Conservation (phyloP, 2,797 vertebrate genomes). For the Paedocypris micromegethes region DNA sequence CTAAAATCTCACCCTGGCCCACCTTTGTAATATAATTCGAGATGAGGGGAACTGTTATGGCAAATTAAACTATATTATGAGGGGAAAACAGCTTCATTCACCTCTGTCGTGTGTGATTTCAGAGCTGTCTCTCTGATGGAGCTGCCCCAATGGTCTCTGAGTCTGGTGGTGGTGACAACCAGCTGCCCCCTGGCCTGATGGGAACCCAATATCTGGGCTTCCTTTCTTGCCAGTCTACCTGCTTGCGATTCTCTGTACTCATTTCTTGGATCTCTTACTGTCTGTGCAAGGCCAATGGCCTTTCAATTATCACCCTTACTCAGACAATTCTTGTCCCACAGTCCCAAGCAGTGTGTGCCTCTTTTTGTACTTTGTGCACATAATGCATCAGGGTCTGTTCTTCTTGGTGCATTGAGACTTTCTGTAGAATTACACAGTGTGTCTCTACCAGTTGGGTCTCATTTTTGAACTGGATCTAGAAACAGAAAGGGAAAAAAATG, state of each 20-base stretch:
- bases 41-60: conserved; percentile 66
- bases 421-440: conserved; percentile 60
- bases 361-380: conserved; percentile 27
- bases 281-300: conserved; percentile 33
- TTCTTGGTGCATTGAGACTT: conserved; percentile 57
- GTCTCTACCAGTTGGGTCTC: conserved; percentile 55
- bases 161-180: conserved; percentile 62
- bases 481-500: conserved; percentile 7
- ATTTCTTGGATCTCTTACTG: conserved; percentile 35
- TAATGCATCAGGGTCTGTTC: conserved; percentile 47
- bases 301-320: conserved; percentile 32
- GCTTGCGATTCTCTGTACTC: conserved; percentile 37
- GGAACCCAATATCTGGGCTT: conserved; percentile 38
- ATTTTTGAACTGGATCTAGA: conserved; percentile 52
- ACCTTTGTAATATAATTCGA: conserved; percentile 62
- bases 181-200: conserved; percentile 53
- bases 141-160: conserved; percentile 58
- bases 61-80: conserved; percentile 79
- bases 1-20: conserved; percentile 17
- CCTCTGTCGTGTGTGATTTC: conserved; percentile 67
- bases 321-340: conserved; percentile 12
- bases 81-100: conserved; percentile 71
- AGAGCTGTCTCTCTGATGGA: conserved; percentile 63
- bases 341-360: conserved; percentile 45
- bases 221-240: conserved; percentile 8